Evolutionary conservation across 1,140 invertebrate species (phyloP), one percentile per base, ranked within the genome.

Genomic region (Aplysia californica): DNA sequence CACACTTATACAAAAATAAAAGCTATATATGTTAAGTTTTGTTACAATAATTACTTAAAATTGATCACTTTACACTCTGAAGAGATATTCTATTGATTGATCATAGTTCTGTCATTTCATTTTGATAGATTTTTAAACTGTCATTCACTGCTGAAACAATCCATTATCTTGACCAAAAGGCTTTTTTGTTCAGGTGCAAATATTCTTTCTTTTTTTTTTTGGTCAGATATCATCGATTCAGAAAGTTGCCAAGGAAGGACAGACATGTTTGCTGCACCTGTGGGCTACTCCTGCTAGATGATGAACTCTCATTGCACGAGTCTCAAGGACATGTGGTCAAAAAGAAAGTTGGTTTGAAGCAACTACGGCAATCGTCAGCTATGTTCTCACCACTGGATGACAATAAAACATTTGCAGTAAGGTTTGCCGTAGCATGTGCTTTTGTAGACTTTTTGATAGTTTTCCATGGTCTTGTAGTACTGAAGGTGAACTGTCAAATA

Each of bases 351-450:
- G 88, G 88, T 3, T 88, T 93, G 83, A 76, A 91, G 77, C 82
- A 90, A 66, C 83, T 94, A 76, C 79, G 77, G 18, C 71, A 70
- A n/a, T 84, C 85, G 26, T 77, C 82, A 38, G n/a, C 72, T 26
- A 86, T 94, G 58, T 83, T 95, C 10, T 90, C 88, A 82, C 92
- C 94, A 3, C 82, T 93, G 15, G 90, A 92, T 26, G 91, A 94
- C 84, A 90, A 92, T 1, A 94, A 94, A 85, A 93, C 92, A 69
- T 94, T 94, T 89, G 94, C 94, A 71, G 86, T 87, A 78, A 80
- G 83, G 76, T 39, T 55, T 67, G 3, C 10, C 56, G 4, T 75
- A n/a, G n/a, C 33, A 2, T 20, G 44, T 38, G 26, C 26, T 36
- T n/a, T 71, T 0, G 21, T 31, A 20, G 5, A 20, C 39, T n/a